These are phyloP conservation scores for roundworm (Caenorhabditis elegans) DNA, from an alignment of 1,140 invertebrate species.

Conservation along the genomic window DNA sequence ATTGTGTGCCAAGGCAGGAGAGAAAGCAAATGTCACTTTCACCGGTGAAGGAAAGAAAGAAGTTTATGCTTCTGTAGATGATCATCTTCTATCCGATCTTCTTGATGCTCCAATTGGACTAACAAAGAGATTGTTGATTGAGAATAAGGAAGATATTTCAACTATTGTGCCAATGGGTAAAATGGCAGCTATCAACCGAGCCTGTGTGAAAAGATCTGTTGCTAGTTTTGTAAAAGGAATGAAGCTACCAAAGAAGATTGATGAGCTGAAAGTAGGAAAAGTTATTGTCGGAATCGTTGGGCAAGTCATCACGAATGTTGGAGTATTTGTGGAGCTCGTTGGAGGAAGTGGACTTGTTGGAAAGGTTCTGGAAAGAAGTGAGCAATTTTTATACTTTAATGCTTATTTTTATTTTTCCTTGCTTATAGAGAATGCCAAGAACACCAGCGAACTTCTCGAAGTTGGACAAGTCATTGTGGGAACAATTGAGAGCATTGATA, in stretches of 20 bases:
- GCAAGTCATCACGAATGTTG: background rate
- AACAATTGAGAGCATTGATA: background rate
- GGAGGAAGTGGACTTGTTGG: slow-evolving; percentile 25
- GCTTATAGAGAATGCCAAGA: background rate
- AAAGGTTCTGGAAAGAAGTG: background rate
- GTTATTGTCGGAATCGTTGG: background rate
- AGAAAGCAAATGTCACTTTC: background rate
- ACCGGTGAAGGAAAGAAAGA: background rate
- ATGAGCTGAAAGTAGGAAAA: background rate
- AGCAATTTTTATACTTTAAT: background rate
- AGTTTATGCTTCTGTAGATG: background rate
- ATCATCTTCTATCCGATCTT: slow-evolving; percentile 20
- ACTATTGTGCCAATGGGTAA: slow-evolving; percentile 12
- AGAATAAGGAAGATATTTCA: background rate
- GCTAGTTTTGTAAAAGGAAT: background rate
- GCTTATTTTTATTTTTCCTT: background rate
- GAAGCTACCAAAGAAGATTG: background rate
- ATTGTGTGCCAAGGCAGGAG: background rate
- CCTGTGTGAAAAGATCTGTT: slow-evolving; percentile 1
- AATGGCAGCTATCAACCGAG: background rate
- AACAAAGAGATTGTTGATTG: background rate
- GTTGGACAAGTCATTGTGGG: background rate
- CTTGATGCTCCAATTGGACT: slow-evolving; percentile 9
- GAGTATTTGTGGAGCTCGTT: background rate
- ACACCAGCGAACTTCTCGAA: background rate